Base-by-base conservation (phyloP, 2,888 invertebrate genomes). In the Cheilosia scutellata region DNA sequence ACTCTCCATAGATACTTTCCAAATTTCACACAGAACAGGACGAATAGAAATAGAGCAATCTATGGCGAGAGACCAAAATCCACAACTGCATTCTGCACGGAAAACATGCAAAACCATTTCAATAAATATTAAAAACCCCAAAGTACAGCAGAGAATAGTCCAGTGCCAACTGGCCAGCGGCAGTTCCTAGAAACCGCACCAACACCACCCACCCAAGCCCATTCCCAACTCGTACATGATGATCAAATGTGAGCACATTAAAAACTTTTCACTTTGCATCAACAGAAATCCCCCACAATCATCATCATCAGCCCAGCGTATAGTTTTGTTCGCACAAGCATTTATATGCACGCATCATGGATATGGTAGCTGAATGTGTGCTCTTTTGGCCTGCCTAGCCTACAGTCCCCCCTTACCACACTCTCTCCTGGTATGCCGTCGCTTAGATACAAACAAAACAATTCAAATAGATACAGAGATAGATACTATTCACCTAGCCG, bases 211-310 rank as follows among this genome's bases (percentile, higher is more conserved):
- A 25, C 25, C 65, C 49, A 13, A 7, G 27, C 16, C 55, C 60
- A 63, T 51, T 31, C 42, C 49, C 62, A 62, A 47, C 42, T 65
- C 74, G 44, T 60, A 65, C 66, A 74, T 49, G 75, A 76, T 63
- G 65, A 77, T 79, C 83, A 74, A 79, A 83, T 83, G 83, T 83
- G 83, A 68, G 74, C 63, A 74, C 78, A 74, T 83, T 83, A 79
- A 79, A 80, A 79, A 83, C 66, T 79, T 83, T 83, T 83, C 79
- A 68, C 79, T 83, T 74, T 68, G 79, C 83, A 74, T 77, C 82
- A 82, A 66, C 66, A 66, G 60, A 82, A 82, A 76, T 71, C 75
- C 68, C 29, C 68, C 68, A 71, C 82, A 77, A 71, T 76, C 57
- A 77, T 82, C 77, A 66, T 58, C 76, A 65, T 33, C 70, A 57